Conservation (phyloP, 2,797 vertebrate genomes). For the Pitangus sulphuratus region DNA sequence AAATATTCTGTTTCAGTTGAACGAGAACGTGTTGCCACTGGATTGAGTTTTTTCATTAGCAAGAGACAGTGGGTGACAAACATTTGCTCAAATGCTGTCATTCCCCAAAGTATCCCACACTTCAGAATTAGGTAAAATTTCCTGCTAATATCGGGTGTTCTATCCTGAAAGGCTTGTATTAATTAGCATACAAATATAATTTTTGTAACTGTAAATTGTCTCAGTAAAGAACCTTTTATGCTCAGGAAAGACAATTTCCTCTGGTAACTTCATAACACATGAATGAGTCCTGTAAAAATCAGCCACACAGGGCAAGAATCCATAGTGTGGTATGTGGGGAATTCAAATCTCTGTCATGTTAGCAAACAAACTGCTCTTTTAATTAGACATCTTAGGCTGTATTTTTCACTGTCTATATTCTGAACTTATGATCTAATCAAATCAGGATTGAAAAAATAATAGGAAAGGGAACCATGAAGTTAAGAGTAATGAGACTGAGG, state of each 20-base stretch:
- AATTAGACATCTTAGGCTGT: not conserved
- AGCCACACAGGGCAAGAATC: not conserved
- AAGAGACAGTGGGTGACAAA: not conserved
- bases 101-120: not conserved
- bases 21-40: accelerated
- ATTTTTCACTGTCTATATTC: not conserved
- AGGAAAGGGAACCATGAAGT: not conserved
- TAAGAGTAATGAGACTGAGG: not conserved
- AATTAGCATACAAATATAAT: not conserved
- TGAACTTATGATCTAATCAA: not conserved
- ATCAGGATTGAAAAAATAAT: not conserved
- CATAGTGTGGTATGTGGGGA: not conserved
- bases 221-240: not conserved
- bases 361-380: not conserved
- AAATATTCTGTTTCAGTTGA: not conserved
- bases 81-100: not conserved
- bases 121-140: not conserved
- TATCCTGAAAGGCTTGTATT: not conserved
- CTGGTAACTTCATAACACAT: not conserved
- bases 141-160: not conserved
- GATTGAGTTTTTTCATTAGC: not conserved
- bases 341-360: not conserved
- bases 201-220: not conserved
- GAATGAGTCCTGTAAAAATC: not conserved
- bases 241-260: not conserved